Evolutionary conservation across 2,797 vertebrate species (phyloP).

Genomic region (Choloepus didactylus): DNA sequence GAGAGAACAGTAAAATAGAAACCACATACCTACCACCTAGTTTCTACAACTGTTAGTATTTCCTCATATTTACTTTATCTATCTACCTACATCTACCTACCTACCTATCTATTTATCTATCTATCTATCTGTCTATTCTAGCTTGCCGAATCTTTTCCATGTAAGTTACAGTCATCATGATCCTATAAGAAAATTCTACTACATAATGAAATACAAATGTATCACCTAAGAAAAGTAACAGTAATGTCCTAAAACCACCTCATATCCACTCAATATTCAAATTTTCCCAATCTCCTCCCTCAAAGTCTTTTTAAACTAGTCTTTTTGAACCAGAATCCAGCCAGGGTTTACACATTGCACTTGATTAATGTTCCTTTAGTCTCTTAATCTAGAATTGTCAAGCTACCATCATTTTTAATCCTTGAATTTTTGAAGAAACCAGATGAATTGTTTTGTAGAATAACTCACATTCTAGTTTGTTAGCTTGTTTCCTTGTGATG

Average conservation of each 20-base stretch:
- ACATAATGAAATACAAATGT: background rate
- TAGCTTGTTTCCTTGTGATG: background rate
- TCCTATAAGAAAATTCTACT: background rate
- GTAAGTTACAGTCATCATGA: slow-evolving; percentile 12
- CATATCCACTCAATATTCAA: background rate
- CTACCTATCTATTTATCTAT: background rate
- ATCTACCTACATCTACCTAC: no score
- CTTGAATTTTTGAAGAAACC: background rate
- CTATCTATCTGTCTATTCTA: background rate
- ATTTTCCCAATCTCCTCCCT: background rate
- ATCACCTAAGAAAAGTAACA: background rate
- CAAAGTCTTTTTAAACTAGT: no score
- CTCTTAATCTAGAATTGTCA: background rate
- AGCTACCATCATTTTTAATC: background rate
- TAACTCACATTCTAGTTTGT: background rate
- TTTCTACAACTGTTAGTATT: background rate
- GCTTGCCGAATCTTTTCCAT: background rate
- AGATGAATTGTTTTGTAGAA: background rate
- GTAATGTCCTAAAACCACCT: background rate
- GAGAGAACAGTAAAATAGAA: slow-evolving; percentile 12
- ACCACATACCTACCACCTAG: background rate
- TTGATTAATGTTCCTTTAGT: background rate
- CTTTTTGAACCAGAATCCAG: no score
- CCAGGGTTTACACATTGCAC: no score
- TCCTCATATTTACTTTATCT: background rate